Percentiles rank a stretch among this genome's conserved stretches.
Conservation (phyloP, 2,113 vertebrate genomes). For the Istiophorus platypterus region DNA sequence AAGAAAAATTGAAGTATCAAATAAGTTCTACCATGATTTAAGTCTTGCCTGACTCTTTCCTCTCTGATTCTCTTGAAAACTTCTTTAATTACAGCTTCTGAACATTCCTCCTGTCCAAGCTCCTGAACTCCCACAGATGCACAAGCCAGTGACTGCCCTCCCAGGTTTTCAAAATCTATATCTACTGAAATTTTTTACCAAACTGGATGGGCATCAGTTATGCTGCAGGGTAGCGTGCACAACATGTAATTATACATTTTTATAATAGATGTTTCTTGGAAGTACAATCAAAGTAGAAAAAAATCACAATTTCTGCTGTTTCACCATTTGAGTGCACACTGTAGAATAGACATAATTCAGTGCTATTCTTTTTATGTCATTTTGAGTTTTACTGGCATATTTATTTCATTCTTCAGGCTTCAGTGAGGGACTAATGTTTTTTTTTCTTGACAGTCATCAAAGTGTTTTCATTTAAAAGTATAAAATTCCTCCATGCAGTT, state of each 20-base stretch:
- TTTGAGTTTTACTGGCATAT: slow-evolving; percentile 48
- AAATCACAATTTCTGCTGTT: no score
- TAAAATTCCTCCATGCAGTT: slow-evolving; percentile 27
- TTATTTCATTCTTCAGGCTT: slow-evolving; percentile 27
- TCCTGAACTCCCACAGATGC: not conserved
- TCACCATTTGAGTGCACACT: not conserved
- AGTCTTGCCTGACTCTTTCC: not conserved
- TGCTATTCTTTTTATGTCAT: slow-evolving; percentile 34
- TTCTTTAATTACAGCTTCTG: slow-evolving; percentile 16
- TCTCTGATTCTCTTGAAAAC: no score
- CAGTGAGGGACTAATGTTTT: not conserved
- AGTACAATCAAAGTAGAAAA: slow-evolving; percentile 29
- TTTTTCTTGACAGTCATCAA: slow-evolving; percentile 29
- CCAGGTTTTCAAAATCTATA: slow-evolving; percentile 1
- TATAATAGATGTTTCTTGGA: slow-evolving; percentile 8
- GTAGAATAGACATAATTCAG: slow-evolving; percentile 6
- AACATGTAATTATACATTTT: slow-evolving; percentile 5
- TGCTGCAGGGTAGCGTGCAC: not conserved
- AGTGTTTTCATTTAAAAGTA: slow-evolving; percentile 28
- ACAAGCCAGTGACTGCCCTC: not conserved
- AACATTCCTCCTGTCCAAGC: not conserved
- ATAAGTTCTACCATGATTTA: not conserved
- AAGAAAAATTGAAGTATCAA: slow-evolving; percentile 25
- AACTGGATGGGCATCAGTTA: not conserved
- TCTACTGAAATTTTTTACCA: slow-evolving; percentile 2